Evolutionary conservation across 2,113 vertebrate genomes (phyloP), one percentile per base, ranked within the genome.

Genomic region (Cyprinodon tularosa): DNA sequence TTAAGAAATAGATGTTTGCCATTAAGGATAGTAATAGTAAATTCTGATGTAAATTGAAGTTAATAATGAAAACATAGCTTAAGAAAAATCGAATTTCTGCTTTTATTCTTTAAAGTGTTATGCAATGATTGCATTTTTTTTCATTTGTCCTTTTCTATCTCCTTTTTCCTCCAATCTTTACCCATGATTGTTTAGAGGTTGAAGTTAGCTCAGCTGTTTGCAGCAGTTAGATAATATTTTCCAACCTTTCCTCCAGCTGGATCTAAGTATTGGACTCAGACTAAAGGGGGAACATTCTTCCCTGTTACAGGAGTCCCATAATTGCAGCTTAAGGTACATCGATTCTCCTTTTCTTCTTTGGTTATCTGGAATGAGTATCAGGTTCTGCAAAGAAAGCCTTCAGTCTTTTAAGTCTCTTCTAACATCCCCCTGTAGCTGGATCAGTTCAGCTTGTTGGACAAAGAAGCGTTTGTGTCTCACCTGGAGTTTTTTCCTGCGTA

Each of bases 391-490:
- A 68, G 40, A 61, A 69, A 74, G 47, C 67, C 20, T 68, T 65
- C 45, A 12, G 45, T n/a, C 66, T 63, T 59, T 68, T 39, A 47
- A 68, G 29, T 48, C n/a, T n/a, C 40, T 64, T 45, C 39, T 53
- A 64, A 47, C n/a, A 6, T 40, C 22, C 17, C 29, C 14, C 37
- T 17, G 64, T 42, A 39, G 47, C 7, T 22, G 60, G 84, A 72
- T 81, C 84, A 12, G 66, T 39, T 37, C 13, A n/a, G 8, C 45
- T 64, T 9, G 40, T 47, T 0, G 60, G 17, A 91, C 88, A 90
- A 89, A 86, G 86, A 74, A 68, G 66, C 4, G 15, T 66, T 78
- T 89, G 87, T 90, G 73, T 86, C 88, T 12, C 72, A 93, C 92
- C 92, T 88, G 90, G 86, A 0, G 80, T 81, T 85, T 86, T 88